A percentile compares a stretch with the other conserved stretches of the same genome.
Evolutionary conservation across 2,113 vertebrate genomes (phyloP).

Genomic region (Tauraco erythrolophus): DNA sequence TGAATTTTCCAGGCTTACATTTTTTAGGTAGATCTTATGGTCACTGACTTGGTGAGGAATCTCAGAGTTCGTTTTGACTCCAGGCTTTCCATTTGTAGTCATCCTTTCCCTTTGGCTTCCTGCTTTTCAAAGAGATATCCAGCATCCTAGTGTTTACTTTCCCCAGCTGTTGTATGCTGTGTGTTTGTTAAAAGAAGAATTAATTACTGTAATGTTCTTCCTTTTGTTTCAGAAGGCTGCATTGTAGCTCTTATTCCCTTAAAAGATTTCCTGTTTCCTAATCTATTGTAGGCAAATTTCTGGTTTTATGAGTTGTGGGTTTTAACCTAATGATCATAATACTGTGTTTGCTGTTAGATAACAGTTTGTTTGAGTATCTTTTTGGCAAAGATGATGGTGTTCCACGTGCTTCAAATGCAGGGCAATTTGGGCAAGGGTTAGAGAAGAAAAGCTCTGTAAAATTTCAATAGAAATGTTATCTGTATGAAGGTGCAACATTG

Average conservation of each 20-base stretch:
- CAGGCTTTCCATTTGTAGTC: slow-evolving; percentile 17
- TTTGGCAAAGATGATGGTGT: not conserved
- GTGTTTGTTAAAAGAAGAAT: slow-evolving; percentile 13
- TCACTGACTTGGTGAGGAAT: not conserved
- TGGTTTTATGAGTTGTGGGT: not conserved
- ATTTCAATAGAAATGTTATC: not conserved
- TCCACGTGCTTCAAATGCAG: not conserved
- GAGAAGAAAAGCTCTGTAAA: not conserved
- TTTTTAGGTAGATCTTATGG: not conserved
- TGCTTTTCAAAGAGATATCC: slow-evolving; percentile 34
- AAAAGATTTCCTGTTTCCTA: slow-evolving; percentile 45
- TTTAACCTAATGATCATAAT: not conserved
- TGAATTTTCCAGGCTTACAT: not conserved
- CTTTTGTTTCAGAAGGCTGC: slow-evolving; percentile 32
- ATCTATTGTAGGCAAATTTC: slow-evolving; percentile 4
- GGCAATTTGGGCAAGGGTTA: not conserved
- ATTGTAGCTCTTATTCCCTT: not conserved
- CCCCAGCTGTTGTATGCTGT: slow-evolving; percentile 6
- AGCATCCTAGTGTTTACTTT: slow-evolving; percentile 32
- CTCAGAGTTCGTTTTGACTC: not conserved
- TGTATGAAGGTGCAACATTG: not conserved
- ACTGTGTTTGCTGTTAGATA: not conserved
- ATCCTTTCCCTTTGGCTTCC: slow-evolving; percentile 38
- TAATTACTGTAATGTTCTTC: slow-evolving; percentile 28
- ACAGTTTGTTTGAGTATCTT: not conserved